phyloP scores from a whole-genome alignment of 2,113 vertebrate species.

The Caranx ignobilis region DNA sequence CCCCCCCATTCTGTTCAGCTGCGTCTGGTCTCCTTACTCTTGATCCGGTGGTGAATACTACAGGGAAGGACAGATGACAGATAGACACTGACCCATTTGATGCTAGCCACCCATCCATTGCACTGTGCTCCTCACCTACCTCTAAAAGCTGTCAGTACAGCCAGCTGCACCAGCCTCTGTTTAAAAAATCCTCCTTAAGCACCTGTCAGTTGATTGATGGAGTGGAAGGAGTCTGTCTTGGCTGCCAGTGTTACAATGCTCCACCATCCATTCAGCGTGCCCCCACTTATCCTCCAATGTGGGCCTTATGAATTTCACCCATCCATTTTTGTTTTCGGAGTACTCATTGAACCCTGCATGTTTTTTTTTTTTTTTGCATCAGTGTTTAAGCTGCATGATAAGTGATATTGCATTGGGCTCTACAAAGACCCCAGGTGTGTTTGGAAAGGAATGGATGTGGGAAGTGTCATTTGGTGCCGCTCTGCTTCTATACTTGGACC shows the following conservation, averaged over 20 bases:
- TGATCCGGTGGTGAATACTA: slow-evolving; percentile 46
- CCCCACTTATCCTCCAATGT: slow-evolving; percentile 28
- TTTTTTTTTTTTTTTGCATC: not conserved
- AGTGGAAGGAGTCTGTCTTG: slow-evolving; percentile 65
- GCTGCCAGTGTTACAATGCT: slow-evolving; percentile 39
- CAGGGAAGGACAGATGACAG: slow-evolving; percentile 53
- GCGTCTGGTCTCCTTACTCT: slow-evolving; percentile 9
- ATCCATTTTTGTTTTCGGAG: not conserved
- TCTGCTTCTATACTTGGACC: slow-evolving; percentile 66
- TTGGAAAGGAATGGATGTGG: slow-evolving; percentile 50
- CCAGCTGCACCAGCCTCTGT: slow-evolving; percentile 49
- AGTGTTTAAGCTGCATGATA: slow-evolving; percentile 13
- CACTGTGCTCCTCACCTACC: slow-evolving; percentile 34
- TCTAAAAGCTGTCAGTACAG: slow-evolving; percentile 67
- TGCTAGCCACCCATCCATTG: slow-evolving; percentile 39
- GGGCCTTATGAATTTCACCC: slow-evolving; percentile 35
- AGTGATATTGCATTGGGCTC: slow-evolving; percentile 13
- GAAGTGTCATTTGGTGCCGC: slow-evolving; percentile 39
- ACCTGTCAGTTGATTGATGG: slow-evolving; percentile 75
- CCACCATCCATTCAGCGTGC: slow-evolving; percentile 6
- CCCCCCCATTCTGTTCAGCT: not conserved
- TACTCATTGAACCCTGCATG: slow-evolving; percentile 9
- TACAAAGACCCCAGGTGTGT: slow-evolving; percentile 77
- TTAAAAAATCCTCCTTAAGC: slow-evolving; percentile 47
- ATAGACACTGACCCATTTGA: slow-evolving; percentile 56